Conservation (phyloP, 2,797 vertebrate species). For the Poecilia gillii region DNA sequence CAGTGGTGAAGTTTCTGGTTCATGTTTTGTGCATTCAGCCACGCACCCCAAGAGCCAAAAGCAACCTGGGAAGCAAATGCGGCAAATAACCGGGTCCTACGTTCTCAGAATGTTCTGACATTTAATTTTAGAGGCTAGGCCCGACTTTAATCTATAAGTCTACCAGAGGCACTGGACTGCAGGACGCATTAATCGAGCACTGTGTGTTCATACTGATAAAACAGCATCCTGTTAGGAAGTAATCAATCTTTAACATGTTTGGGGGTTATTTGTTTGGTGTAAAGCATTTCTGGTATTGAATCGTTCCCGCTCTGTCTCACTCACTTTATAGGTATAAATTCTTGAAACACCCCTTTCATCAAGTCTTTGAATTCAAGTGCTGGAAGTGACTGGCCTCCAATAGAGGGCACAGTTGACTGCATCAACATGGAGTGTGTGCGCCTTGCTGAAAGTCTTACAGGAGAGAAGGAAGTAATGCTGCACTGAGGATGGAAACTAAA, state of each 20-base stretch:
- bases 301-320: conserved; percentile 26
- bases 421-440: conserved; percentile 29
- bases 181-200: conserved; percentile 32
- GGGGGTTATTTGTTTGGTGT: conserved; percentile 35
- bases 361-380: conserved; percentile 50
- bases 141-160: conserved; percentile 39
- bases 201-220: conserved; percentile 49
- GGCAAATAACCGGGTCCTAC: conserved; percentile 42
- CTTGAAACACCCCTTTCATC: conserved; percentile 27
- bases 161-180: conserved; percentile 20
- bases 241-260: conserved; percentile 38
- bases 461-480: not conserved
- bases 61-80: conserved; percentile 37
- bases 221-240: conserved; percentile 27
- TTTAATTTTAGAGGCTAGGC: conserved; percentile 47
- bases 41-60: conserved; percentile 16
- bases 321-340: conserved; percentile 21
- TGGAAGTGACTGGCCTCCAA: conserved; percentile 71
- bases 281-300: conserved; percentile 13
- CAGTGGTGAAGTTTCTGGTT: conserved; percentile 73
- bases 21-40: conserved; percentile 60
- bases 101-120: conserved; percentile 30
- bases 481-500: conserved; percentile 26
- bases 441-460: conserved; percentile 25
- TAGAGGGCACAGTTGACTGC: conserved; percentile 79